These are phyloP conservation scores for Malurus splendens DNA, from an alignment of 2,797 vertebrate genomes.

Conservation along the genomic window DNA sequence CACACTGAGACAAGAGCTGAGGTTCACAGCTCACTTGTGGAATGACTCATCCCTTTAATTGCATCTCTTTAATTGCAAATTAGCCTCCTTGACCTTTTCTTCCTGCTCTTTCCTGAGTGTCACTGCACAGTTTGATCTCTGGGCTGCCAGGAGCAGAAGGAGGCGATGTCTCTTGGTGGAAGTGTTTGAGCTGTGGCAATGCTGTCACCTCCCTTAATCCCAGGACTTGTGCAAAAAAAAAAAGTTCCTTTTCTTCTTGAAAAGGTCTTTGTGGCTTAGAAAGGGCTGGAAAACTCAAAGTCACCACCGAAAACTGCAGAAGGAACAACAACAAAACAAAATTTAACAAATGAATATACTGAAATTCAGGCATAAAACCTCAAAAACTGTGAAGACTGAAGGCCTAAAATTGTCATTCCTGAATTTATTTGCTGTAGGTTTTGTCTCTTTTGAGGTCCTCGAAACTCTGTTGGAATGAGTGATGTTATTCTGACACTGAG, in stretches of 20 bases:
- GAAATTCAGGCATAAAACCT: neutral
- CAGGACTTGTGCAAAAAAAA: neutral
- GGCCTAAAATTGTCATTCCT: neutral
- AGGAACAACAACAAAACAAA: neutral
- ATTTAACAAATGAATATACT: neutral
- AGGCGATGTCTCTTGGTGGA: rapidly evolving
- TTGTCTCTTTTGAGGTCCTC: neutral
- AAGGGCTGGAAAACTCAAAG: neutral
- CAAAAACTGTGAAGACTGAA: neutral
- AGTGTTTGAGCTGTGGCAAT: neutral
- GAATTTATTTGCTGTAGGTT: neutral
- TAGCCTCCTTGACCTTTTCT: conserved; percentile 49
- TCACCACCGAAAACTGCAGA: neutral
- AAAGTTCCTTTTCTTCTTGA: neutral
- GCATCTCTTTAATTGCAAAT: conserved; percentile 44
- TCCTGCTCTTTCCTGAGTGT: neutral
- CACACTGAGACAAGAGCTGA: neutral
- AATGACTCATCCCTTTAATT: conserved; percentile 51
- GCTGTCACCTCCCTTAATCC: neutral
- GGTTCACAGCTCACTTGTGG: conserved; percentile 5
- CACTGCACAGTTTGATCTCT: neutral
- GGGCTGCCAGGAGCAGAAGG: neutral
- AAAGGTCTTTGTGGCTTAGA: neutral
- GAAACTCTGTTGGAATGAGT: neutral
- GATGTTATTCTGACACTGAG: neutral